Evolutionary conservation across 2,113 vertebrate species (phyloP).

Genomic region (Nerophis lumbriciformis): DNA sequence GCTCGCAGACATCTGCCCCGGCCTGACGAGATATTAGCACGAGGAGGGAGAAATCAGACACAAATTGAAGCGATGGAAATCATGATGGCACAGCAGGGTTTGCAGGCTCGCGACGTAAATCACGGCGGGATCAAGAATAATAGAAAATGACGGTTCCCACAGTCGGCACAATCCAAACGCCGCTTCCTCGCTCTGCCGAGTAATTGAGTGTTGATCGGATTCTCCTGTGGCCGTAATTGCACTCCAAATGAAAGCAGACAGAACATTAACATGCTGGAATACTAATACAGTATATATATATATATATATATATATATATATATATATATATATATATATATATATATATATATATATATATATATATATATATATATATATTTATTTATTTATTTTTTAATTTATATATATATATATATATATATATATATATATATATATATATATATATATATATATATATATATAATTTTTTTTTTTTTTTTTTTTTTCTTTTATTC

Average conservation of each 20-base stretch:
- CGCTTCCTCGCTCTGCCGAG: constrained; percentile 51
- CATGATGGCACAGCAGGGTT: constrained; percentile 14
- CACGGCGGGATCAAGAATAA: constrained; percentile 59
- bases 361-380: too few species aligned
- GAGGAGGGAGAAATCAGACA: constrained; percentile 42
- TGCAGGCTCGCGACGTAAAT: constrained; percentile 53
- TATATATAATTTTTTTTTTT: too few species aligned
- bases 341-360: too few species aligned
- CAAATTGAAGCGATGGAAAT: constrained; percentile 33
- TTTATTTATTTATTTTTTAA: too few species aligned
- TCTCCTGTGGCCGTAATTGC: constrained; percentile 40
- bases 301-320: too few species aligned
- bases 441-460: too few species aligned
- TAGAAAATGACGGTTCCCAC: constrained; percentile 59
- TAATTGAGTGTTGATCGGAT: constrained; percentile 67
- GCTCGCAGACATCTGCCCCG: constrained; percentile 14
- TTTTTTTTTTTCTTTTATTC: too few species aligned
- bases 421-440: too few species aligned
- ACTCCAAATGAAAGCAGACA: constrained; percentile 50
- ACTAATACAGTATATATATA: too few species aligned
- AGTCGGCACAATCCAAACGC: constrained; percentile 62
- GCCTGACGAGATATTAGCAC: constrained; percentile 53
- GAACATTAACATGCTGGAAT: neutral
- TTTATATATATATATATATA: too few species aligned
- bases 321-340: too few species aligned